Conservation (phyloP, 2,113 vertebrate species). For the Datnioides undecimradiatus region DNA sequence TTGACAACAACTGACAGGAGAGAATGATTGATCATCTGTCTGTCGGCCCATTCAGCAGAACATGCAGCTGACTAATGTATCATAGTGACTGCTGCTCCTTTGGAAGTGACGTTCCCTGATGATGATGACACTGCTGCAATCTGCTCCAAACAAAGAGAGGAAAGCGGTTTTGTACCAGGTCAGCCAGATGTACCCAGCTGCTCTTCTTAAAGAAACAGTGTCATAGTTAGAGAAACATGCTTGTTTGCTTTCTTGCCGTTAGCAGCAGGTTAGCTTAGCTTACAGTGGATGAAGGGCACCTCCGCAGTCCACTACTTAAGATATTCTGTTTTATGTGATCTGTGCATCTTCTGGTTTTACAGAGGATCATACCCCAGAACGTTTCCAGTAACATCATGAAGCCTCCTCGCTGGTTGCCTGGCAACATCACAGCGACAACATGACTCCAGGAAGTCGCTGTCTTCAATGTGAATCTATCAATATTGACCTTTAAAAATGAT, state of each 20-base stretch:
- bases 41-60: neutral
- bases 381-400: too few species aligned
- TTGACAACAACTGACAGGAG: neutral
- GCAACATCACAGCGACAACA: neutral
- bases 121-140: neutral
- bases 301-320: neutral
- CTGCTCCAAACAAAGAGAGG: neutral
- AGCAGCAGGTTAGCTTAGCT: neutral
- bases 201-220: neutral
- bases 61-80: too few species aligned
- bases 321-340: neutral
- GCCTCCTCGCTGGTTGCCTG: too few species aligned
- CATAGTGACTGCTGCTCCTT: too few species aligned
- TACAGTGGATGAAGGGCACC: neutral
- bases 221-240: neutral
- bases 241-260: neutral
- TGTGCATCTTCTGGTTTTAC: neutral
- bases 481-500: constrained; percentile 56
- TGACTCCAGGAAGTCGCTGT: too few species aligned
- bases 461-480: constrained; percentile 45
- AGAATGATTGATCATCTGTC: neutral
- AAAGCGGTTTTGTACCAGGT: neutral
- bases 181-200: neutral
- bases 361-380: neutral
- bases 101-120: too few species aligned